phyloP scores from a whole-genome alignment of 2,113 vertebrate species.

The Malurus elegans region DNA sequence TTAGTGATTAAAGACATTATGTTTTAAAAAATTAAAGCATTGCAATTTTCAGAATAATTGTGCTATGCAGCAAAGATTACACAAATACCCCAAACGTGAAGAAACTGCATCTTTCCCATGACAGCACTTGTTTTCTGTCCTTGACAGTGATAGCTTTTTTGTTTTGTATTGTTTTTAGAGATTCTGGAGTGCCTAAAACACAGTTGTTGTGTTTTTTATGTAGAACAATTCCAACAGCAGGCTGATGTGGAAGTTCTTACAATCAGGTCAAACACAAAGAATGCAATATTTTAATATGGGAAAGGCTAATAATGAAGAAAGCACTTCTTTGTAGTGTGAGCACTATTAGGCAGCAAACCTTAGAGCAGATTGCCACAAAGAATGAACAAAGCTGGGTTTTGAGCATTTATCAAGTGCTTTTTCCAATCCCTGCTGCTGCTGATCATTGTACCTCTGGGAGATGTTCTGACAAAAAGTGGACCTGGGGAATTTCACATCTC shows the following conservation, averaged over 20 bases:
- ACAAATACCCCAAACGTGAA: neutral
- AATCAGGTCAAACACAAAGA: neutral
- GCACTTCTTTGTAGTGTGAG: neutral
- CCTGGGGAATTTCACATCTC: slow-evolving; percentile 5
- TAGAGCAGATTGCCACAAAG: neutral
- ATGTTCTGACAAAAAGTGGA: neutral
- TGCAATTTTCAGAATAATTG: neutral
- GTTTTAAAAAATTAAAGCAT: neutral
- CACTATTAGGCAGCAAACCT: neutral
- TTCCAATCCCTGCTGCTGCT: neutral
- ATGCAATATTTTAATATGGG: neutral
- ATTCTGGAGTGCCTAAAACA: neutral
- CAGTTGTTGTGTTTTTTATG: neutral
- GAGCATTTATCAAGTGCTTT: neutral
- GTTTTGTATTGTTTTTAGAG: neutral
- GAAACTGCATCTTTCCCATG: neutral
- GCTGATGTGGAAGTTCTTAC: neutral
- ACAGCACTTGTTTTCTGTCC: neutral
- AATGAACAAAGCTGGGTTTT: neutral
- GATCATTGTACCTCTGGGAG: neutral
- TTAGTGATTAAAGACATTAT: neutral
- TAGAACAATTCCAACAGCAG: neutral
- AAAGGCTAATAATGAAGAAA: neutral
- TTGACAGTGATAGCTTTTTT: neutral
- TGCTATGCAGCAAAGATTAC: neutral